Conservation (phyloP, 2,888 invertebrate genomes). For the Argyresthia albistria region DNA sequence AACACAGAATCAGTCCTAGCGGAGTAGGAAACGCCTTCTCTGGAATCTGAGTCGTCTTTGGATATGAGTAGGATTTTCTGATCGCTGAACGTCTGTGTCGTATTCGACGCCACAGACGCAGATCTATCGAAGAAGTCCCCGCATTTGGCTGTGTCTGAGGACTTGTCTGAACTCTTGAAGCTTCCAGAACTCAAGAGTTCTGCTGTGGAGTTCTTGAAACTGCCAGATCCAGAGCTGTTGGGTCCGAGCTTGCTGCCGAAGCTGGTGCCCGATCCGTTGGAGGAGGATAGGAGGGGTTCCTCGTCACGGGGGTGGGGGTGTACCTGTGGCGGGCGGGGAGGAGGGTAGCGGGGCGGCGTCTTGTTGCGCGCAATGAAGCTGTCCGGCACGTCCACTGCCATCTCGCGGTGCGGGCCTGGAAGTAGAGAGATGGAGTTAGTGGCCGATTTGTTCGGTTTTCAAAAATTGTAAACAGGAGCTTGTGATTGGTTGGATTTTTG, state of each 20-base stretch:
- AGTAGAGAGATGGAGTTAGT: slow-evolving; percentile 13
- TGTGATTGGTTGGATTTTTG: too few species aligned
- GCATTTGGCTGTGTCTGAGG: slow-evolving; percentile 58
- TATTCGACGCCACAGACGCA: slow-evolving; percentile 43
- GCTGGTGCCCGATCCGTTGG: slow-evolving; percentile 57
- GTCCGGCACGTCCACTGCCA: slow-evolving; percentile 98
- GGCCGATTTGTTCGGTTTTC: too few species aligned
- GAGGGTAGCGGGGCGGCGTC: slow-evolving; percentile 92
- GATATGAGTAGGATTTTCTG: slow-evolving; percentile 59
- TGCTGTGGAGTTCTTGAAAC: slow-evolving; percentile 54
- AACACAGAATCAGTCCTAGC: slow-evolving; percentile 65
- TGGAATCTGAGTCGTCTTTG: slow-evolving; percentile 61
- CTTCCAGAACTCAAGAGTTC: slow-evolving; percentile 53
- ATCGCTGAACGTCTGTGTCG: slow-evolving; percentile 44
- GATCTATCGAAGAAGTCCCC: slow-evolving; percentile 49
- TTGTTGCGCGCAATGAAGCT: slow-evolving; percentile 92
- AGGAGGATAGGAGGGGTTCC: slow-evolving; percentile 56
- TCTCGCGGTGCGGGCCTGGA: slow-evolving; percentile 93
- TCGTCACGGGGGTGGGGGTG: slow-evolving; percentile 59
- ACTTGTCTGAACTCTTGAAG: slow-evolving; percentile 52
- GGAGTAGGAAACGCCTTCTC: slow-evolving; percentile 59
- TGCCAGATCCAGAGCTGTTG: slow-evolving; percentile 45
- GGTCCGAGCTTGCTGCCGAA: slow-evolving; percentile 58
- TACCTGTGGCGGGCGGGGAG: slow-evolving; percentile 82
- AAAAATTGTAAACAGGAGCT: too few species aligned